Evolutionary conservation across 2,888 invertebrate species (phyloP).

Genomic region (Anticlea derivata): DNA sequence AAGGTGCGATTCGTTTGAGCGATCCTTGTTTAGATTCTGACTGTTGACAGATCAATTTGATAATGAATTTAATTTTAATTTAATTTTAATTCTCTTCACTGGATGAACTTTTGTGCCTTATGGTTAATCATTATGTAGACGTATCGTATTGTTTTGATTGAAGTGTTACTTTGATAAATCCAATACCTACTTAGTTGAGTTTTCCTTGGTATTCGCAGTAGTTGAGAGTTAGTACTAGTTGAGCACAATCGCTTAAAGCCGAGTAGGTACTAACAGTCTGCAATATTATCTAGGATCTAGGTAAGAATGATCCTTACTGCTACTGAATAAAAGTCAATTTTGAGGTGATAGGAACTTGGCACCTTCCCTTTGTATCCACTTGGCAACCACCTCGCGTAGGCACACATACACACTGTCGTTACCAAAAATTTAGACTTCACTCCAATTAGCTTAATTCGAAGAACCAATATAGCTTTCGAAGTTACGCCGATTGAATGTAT

Average conservation of each 20-base stretch:
- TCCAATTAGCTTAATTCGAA: slow-evolving; percentile 14
- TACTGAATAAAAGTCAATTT: no score
- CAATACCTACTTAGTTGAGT: no score
- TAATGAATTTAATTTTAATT: slow-evolving; percentile 5
- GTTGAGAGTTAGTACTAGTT: no score
- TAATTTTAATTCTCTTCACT: slow-evolving; percentile 11
- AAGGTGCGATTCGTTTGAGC: slow-evolving; percentile 4
- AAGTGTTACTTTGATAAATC: no score
- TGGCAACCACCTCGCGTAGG: not conserved
- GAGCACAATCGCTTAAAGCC: no score
- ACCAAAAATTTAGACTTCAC: not conserved
- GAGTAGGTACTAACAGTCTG: no score
- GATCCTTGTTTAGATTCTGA: slow-evolving; percentile 11
- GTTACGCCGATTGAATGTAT: not conserved
- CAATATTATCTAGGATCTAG: no score
- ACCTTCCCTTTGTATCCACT: no score
- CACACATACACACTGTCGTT: slow-evolving; percentile 1
- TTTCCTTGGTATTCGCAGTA: no score
- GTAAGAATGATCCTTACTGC: no score
- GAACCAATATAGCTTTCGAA: slow-evolving; percentile 8
- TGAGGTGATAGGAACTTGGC: no score
- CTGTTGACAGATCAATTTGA: slow-evolving; percentile 20
- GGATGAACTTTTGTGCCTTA: not conserved
- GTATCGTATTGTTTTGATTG: no score
- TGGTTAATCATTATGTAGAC: slow-evolving; percentile 3